Conservation (phyloP, 2,888 invertebrate species). For the Ornithoptera alexandrae region DNA sequence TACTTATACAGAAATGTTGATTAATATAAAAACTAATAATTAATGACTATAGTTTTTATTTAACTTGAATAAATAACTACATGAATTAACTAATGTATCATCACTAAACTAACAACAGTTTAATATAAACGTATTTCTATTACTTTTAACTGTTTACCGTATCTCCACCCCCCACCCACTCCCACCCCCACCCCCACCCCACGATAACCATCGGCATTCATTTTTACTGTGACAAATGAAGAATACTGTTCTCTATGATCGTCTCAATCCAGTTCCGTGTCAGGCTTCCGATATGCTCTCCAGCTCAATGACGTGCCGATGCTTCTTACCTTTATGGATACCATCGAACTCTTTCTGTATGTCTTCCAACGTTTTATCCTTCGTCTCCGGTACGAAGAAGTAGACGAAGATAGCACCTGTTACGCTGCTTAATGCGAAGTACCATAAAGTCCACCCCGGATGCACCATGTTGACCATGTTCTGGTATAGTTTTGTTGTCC, state of each 20-base stretch:
- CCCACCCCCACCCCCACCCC: too few relatives aligned
- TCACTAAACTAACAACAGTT: slow-evolving; percentile 2
- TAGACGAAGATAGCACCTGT: slow-evolving; percentile 82
- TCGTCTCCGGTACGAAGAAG: slow-evolving; percentile 85
- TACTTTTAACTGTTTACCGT: neutral
- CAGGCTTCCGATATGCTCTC: slow-evolving; percentile 41
- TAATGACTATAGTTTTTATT: slow-evolving; percentile 2
- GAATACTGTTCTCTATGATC: slow-evolving; percentile 27
- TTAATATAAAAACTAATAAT: too few relatives aligned
- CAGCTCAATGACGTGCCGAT: slow-evolving; percentile 71
- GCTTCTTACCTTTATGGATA: slow-evolving; percentile 61
- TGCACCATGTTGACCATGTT: slow-evolving; percentile 77
- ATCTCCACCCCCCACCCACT: neutral
- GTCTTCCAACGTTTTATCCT: slow-evolving; percentile 77
- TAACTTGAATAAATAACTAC: slow-evolving; percentile 26
- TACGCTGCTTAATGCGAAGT: slow-evolving; percentile 82
- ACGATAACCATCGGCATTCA: neutral
- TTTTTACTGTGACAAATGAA: slow-evolving; percentile 11
- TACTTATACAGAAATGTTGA: too few relatives aligned
- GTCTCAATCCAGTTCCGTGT: neutral
- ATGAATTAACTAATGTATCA: slow-evolving; percentile 6
- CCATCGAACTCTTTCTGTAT: slow-evolving; percentile 78
- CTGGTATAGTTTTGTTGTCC: slow-evolving; percentile 82
- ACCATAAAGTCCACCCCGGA: slow-evolving; percentile 83
- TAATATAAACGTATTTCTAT: too few relatives aligned